A percentile compares a stretch with the other conserved stretches of the same genome.
phyloP scores from a whole-genome alignment of 2,888 invertebrate genomes.

The Epsilonema sp. region DNA sequence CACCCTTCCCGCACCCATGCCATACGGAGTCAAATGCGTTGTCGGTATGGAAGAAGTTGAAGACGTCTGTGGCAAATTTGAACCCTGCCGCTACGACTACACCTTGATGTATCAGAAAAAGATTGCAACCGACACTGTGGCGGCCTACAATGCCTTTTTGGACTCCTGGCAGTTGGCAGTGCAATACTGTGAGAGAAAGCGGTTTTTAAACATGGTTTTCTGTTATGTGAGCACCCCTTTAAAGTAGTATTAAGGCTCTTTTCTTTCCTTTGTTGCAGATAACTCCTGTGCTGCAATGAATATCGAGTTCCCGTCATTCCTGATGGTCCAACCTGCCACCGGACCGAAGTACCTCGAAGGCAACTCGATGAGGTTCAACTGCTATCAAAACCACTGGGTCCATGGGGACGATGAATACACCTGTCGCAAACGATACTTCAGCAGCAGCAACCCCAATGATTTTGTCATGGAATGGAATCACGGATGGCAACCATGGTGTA shows the following conservation, averaged over 20 bases:
- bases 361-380: constrained; percentile 1
- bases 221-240: no score
- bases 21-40: no score
- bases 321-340: constrained; percentile 8
- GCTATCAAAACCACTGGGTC: constrained; percentile 5
- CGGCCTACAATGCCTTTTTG: neutral
- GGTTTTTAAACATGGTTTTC: neutral
- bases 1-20: no score
- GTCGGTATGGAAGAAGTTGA: no score
- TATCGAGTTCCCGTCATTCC: constrained; percentile 27
- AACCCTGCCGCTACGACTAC: neutral
- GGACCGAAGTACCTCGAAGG: constrained; percentile 4
- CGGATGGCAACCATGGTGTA: constrained; percentile 3
- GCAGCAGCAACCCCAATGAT: neutral
- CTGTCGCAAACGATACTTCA: neutral
- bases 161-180: neutral
- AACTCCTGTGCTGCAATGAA: constrained; percentile 27
- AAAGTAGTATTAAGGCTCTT: no score
- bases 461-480: neutral
- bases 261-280: neutral
- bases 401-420: constrained; percentile 1
- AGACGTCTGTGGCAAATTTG: no score
- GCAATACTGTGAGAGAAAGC: neutral
- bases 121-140: neutral
- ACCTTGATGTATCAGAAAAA: neutral